phyloP scores from a whole-genome alignment of 1,140 invertebrate species.

The Agraylea sexmaculata region DNA sequence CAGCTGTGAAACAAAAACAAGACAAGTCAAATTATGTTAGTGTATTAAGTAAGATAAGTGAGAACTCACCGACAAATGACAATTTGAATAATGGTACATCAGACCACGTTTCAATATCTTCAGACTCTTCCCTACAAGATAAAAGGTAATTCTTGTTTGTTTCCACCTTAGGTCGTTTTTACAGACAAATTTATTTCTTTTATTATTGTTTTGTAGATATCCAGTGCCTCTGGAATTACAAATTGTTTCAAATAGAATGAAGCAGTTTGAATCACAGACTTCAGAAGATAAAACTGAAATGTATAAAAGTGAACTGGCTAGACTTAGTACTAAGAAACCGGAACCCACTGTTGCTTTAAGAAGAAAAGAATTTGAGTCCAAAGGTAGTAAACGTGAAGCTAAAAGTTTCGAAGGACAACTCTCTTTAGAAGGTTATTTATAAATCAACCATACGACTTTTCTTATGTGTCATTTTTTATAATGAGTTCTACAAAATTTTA shows the following conservation, averaged over 20 bases:
- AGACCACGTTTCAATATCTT: slow-evolving; percentile 27
- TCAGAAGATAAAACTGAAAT: slow-evolving; percentile 50
- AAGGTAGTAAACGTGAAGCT: slow-evolving; percentile 30
- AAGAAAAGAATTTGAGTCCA: slow-evolving; percentile 61
- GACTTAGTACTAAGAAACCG: slow-evolving; percentile 53
- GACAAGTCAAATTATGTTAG: slow-evolving; percentile 45
- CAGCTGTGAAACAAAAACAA: slow-evolving; percentile 29
- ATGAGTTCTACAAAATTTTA: too few relatives aligned
- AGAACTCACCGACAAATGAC: slow-evolving; percentile 40
- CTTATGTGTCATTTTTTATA: neutral
- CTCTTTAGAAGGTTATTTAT: slow-evolving; percentile 27
- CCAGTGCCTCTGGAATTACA: slow-evolving; percentile 44
- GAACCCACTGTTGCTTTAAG: slow-evolving; percentile 63
- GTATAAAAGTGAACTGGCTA: slow-evolving; percentile 59
- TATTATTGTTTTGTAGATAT: slow-evolving; percentile 33
- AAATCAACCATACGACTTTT: neutral
- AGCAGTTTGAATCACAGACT: slow-evolving; percentile 56
- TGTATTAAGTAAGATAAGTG: slow-evolving; percentile 50
- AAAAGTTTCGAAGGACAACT: slow-evolving; percentile 35
- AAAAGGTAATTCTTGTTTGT: slow-evolving; percentile 22
- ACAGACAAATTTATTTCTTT: slow-evolving; percentile 3
- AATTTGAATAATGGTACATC: slow-evolving; percentile 30
- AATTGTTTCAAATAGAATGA: slow-evolving; percentile 56
- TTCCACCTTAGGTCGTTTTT: neutral
- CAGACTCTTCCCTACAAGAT: slow-evolving; percentile 27